Evolutionary conservation across 2,113 vertebrate genomes (phyloP).

Genomic region (Austrofundulus limnaeus): DNA sequence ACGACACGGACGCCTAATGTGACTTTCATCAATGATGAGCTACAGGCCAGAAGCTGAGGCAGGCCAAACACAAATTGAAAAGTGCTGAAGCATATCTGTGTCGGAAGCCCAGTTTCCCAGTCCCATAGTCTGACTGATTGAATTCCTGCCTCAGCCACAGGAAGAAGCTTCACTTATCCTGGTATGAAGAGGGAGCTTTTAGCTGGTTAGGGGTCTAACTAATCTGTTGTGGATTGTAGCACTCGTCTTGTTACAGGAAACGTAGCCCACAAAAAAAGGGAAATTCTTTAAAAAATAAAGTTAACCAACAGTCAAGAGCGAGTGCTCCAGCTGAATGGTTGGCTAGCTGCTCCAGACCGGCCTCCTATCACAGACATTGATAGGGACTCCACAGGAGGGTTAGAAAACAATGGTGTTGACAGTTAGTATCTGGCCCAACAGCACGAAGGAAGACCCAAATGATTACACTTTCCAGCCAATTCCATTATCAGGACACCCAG

Average conservation of each 20-base stretch:
- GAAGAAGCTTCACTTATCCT: slow-evolving; percentile 56
- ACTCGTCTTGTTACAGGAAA: not conserved
- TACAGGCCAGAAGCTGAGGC: slow-evolving; percentile 64
- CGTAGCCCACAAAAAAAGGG: not conserved
- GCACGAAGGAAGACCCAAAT: slow-evolving; percentile 67
- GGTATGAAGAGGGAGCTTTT: slow-evolving; percentile 14
- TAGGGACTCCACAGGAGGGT: slow-evolving; percentile 61
- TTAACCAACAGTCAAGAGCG: slow-evolving; percentile 51
- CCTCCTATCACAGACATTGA: slow-evolving; percentile 64
- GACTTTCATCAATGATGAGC: slow-evolving; percentile 73
- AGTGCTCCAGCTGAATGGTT: slow-evolving; percentile 47
- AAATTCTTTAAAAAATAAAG: not conserved
- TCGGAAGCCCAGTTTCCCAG: slow-evolving; percentile 70
- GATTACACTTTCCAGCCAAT: slow-evolving; percentile 73
- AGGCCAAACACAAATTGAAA: slow-evolving; percentile 75
- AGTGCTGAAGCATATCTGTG: slow-evolving; percentile 75
- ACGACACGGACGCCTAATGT: slow-evolving; percentile 69
- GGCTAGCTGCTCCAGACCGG: slow-evolving; percentile 49
- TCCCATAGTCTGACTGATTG: slow-evolving; percentile 65
- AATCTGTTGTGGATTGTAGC: slow-evolving; percentile 25
- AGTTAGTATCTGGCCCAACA: slow-evolving; percentile 63
- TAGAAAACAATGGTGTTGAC: slow-evolving; percentile 71
- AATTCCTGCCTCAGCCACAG: slow-evolving; percentile 66
- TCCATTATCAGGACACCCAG: slow-evolving; percentile 75
- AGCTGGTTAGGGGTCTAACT: slow-evolving; percentile 38